A percentile compares a stretch with the other conserved stretches of the same genome.
These are phyloP conservation scores for Drosophila vallismaia DNA, from an alignment of 2,888 invertebrate species.

Conservation along the genomic window DNA sequence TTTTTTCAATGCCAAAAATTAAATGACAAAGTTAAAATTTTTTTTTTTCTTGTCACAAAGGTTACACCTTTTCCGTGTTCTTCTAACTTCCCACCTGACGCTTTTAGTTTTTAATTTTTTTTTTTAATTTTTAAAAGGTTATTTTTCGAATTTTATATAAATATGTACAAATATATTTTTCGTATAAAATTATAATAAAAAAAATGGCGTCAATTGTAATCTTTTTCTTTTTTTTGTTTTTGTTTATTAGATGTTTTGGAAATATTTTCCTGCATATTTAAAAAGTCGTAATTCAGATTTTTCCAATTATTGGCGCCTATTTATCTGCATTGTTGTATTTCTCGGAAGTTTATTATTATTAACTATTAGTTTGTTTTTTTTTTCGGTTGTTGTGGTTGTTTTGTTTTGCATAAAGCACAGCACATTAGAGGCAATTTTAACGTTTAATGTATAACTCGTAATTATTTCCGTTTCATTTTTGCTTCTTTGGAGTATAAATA, in stretches of 20 bases:
- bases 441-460: constrained; percentile 64
- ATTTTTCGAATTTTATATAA: constrained; percentile 51
- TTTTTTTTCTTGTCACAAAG: constrained; percentile 33
- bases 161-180: constrained; percentile 71
- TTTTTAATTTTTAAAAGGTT: constrained; percentile 31
- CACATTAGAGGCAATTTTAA: constrained; percentile 69
- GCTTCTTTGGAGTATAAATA: constrained; percentile 80
- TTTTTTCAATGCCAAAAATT: constrained; percentile 45
- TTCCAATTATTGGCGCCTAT: constrained; percentile 53
- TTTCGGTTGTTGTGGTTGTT: constrained; percentile 25
- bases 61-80: constrained; percentile 45
- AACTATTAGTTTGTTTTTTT: constrained; percentile 51
- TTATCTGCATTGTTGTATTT: constrained; percentile 43
- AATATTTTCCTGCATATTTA: constrained; percentile 19
- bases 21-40: constrained; percentile 50
- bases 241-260: constrained; percentile 11
- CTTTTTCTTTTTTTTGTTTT: neutral
- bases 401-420: constrained; percentile 61
- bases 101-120: constrained; percentile 16
- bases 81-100: constrained; percentile 38
- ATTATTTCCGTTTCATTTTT: constrained; percentile 56
- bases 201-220: constrained; percentile 48
- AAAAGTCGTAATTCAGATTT: constrained; percentile 18
- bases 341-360: constrained; percentile 36
- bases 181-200: constrained; percentile 65